Evolutionary conservation across 1,140 invertebrate genomes (phyloP), one percentile per base, ranked within the genome.

Genomic region (Trichomalopsis sarcophagae): DNA sequence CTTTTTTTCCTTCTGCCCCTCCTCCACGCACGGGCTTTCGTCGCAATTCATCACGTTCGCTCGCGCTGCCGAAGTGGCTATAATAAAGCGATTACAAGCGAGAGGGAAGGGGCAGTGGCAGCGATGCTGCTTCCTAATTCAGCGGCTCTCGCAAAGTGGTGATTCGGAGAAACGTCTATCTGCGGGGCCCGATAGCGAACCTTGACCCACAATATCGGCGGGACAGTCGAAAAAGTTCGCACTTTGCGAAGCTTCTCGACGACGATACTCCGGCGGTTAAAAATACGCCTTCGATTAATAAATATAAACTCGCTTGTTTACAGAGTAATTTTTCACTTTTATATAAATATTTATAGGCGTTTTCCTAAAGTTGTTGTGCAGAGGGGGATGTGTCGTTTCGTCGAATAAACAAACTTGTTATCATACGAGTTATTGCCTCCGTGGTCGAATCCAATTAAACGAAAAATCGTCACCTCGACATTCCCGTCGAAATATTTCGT

Each of bases 171-270:
- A 79, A 66, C 77, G 21, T 2, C 55, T 79, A 79, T 79, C 77
- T n/a, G 33, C 3, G 76, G 50, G 47, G 0, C 74, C 74, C 74
- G 40, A 44, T 44, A 44, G 74, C 77, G 55, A 79, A 79, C 77
- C 77, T 79, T 79, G 77, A 79, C 77, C 77, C 40, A 79, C 77
- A 79, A 79, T 79, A 66, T 79, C 77, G 23, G 14, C 55, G 55
- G 30, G 76, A 47, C 21, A 17, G 1, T 21, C 55, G 13, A 71
- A 71, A 71, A 66, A 71, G 30, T 33, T 21, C 11, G 9, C 10
- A 30, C 68, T 71, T 6, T 11, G 11, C 68, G 23, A 69, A 69
- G 30, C 66, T 55, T 55, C 50, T 55, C 0, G 17, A 17, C 17
- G 17, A 55, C 33, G 4, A 36, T 62, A 7, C 21, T 62, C 17